phyloP scores from a whole-genome alignment of 2,888 invertebrate genomes.

The Stenichneumon culpator region DNA sequence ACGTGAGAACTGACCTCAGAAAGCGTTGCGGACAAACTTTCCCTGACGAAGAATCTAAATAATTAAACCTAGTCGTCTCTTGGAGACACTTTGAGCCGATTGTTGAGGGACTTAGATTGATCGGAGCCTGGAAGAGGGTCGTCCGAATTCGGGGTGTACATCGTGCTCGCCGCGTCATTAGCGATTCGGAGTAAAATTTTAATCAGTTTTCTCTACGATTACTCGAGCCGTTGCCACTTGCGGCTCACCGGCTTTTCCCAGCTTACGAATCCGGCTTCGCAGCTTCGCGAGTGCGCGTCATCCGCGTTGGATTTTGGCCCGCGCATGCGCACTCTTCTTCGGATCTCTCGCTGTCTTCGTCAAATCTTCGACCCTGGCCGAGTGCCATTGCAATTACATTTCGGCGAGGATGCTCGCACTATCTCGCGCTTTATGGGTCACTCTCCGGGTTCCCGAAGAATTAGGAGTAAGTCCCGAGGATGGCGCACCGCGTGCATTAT shows the following conservation, averaged over 20 bases:
- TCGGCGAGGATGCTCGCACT: conserved; percentile 72
- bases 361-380: conserved; percentile 69
- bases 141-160: too few relatives aligned
- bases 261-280: conserved; percentile 21
- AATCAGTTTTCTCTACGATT: neutral
- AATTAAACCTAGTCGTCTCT: too few relatives aligned
- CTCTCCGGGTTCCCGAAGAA: conserved; percentile 7
- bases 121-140: too few relatives aligned
- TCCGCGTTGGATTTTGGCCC: neutral
- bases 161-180: neutral
- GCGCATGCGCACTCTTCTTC: conserved; percentile 21
- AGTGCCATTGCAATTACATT: conserved; percentile 76
- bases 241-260: conserved; percentile 20
- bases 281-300: conserved; percentile 6
- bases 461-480: conserved; percentile 23
- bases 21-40: too few relatives aligned
- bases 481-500: conserved; percentile 21
- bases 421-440: conserved; percentile 74
- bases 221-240: conserved; percentile 10
- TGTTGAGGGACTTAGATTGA: too few relatives aligned
- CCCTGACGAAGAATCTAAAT: too few relatives aligned
- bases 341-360: conserved; percentile 57
- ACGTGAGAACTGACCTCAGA: too few relatives aligned
- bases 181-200: neutral
- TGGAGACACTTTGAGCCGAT: too few relatives aligned